Evolutionary conservation across 2,888 invertebrate species (phyloP), one percentile per base, ranked within the genome.

Genomic region (Rhimphoctona megacephalus): DNA sequence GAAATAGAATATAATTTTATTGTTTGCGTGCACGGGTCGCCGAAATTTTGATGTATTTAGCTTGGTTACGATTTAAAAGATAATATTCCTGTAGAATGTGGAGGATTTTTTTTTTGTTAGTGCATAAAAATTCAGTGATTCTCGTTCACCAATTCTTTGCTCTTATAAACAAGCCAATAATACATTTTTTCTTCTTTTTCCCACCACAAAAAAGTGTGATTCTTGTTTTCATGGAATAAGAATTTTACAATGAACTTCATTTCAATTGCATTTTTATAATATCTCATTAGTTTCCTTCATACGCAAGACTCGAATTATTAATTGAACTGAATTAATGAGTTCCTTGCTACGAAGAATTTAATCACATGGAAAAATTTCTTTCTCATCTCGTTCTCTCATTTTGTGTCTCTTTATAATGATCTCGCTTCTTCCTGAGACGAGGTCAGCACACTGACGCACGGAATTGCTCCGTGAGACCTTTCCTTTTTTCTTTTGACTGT

Each of bases 321-420:
- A 70, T 30, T 70, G 70, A 70, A 19, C 70, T 70, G 70, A 70
- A 70, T 30, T 70, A 30, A 70, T 49, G 49, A 30, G 72, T 72
- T 54, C 33, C 54, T 72, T 52, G 33, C 33, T n/a, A 33, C 22
- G 33, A 72, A 19, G 6, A 33, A 72, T 72, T 43, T 54, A n/a
- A 72, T 52, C 72, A 33, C 25, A 54, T 52, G 33, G 6, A 46
- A 70, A 22, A 25, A 46, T 70, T 70, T 49, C 69, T 46, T 49
- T 70, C 49, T 70, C 49, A 8, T 70, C 49, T 46, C 70, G 9
- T 30, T 70, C 33, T 70, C 69, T 43, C 69, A 25, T n/a, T 36
- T 52, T n/a, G 11, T 54, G 7, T 72, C 49, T 72, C 25, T 46
- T 49, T 72, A 72, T 54, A 72, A 33, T 52, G 52, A n/a, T 78